These are phyloP conservation scores for Daptonema setosum DNA, from an alignment of 2,888 invertebrate species.

Conservation along the genomic window DNA sequence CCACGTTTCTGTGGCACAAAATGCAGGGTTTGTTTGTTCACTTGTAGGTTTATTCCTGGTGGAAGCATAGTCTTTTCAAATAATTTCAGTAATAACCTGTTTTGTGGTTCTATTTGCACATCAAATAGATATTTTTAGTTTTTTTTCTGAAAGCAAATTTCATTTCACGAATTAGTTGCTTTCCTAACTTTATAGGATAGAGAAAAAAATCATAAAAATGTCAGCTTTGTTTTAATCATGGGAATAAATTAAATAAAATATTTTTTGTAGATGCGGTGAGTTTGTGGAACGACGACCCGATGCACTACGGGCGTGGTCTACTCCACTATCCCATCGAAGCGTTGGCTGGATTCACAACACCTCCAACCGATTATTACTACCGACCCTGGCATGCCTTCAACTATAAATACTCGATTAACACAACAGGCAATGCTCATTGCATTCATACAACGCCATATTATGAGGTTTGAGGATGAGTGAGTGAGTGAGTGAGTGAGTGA, in stretches of 20 bases:
- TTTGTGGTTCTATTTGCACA: no score
- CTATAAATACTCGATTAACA: conserved; percentile 4
- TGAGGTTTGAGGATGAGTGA: no score
- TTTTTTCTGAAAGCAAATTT: background rate
- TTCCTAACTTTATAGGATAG: background rate
- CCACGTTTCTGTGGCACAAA: conserved; percentile 17
- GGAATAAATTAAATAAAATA: background rate
- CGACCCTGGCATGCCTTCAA: conserved; percentile 21
- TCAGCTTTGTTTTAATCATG: background rate
- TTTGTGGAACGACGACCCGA: conserved; percentile 19
- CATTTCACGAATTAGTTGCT: conserved; percentile 5
- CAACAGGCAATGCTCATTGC: background rate
- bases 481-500: no score
- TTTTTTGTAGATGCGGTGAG: conserved; percentile 14
- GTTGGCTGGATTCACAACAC: conserved; percentile 23
- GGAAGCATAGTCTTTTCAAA: background rate
- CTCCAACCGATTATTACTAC: conserved; percentile 29
- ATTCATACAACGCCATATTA: background rate
- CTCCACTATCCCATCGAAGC: conserved; percentile 14
- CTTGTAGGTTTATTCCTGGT: background rate
- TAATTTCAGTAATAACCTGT: no score
- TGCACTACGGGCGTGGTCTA: conserved; percentile 12
- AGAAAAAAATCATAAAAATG: background rate
- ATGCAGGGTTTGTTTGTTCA: conserved; percentile 14
- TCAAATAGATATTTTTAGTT: no score